phyloP scores from a whole-genome alignment of 2,113 vertebrate genomes.

The Datnioides undecimradiatus region DNA sequence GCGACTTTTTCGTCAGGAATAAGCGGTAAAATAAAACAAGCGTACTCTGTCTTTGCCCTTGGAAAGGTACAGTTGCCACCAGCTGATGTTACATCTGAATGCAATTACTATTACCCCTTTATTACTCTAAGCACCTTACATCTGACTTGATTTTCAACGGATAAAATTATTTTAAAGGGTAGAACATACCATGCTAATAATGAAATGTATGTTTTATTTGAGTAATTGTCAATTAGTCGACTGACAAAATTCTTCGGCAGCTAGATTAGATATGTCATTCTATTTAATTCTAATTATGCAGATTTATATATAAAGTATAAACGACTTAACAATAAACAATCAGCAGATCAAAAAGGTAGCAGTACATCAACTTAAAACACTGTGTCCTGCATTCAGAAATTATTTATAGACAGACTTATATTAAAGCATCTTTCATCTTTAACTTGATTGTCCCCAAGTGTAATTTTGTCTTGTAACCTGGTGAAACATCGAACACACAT shows the following conservation, averaged over 20 bases:
- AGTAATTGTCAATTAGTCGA: background rate
- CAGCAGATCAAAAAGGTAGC: background rate
- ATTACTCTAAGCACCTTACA: background rate
- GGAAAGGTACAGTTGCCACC: conserved; percentile 1
- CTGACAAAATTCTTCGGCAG: background rate
- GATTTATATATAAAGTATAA: no score
- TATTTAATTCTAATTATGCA: no score
- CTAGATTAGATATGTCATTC: no score
- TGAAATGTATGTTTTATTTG: background rate
- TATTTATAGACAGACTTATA: no score
- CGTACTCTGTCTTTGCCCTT: conserved; percentile 35
- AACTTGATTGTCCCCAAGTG: no score
- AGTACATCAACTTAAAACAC: background rate
- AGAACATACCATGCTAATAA: background rate
- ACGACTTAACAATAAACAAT: no score
- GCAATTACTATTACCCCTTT: background rate
- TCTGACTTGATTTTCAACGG: background rate
- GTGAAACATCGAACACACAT: background rate
- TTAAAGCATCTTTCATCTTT: background rate
- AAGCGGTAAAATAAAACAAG: background rate
- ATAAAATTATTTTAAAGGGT: background rate
- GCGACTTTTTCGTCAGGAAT: background rate
- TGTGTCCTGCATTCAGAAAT: background rate
- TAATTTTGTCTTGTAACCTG: background rate
- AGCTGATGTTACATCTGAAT: conserved; percentile 10